These are phyloP conservation scores for Atherinomorus stipes DNA, from an alignment of 2,113 vertebrate genomes.

Conservation along the genomic window DNA sequence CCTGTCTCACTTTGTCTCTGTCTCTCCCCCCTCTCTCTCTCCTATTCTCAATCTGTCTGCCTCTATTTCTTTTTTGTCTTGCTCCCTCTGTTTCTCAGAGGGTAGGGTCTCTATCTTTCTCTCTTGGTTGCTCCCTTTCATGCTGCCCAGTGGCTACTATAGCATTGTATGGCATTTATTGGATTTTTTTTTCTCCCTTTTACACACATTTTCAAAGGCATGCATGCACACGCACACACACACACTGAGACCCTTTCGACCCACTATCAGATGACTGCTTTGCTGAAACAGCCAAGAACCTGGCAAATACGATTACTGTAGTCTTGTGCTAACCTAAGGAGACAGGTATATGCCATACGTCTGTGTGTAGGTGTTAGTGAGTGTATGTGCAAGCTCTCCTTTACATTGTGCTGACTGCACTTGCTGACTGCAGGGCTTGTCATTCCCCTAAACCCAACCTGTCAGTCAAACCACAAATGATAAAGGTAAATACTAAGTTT, in stretches of 20 bases:
- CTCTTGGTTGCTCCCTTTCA: conserved; percentile 35
- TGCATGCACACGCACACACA: conserved; percentile 11
- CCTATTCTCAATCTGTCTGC: conserved; percentile 12
- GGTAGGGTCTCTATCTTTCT: conserved; percentile 19
- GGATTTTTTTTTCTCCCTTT: conserved; percentile 15
- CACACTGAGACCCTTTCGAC: conserved; percentile 23
- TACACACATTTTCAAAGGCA: conserved; percentile 11
- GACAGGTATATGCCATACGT: conserved; percentile 59
- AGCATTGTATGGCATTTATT: conserved; percentile 28
- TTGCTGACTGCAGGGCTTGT: conserved; percentile 66
- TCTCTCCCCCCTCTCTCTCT: conserved; percentile 16
- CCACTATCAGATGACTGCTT: conserved; percentile 59
- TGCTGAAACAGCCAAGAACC: conserved; percentile 69
- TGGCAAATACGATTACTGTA: conserved; percentile 63
- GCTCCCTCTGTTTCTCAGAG: conserved; percentile 30
- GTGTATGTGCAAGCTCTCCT: conserved; percentile 23
- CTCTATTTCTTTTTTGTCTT: conserved; percentile 20
- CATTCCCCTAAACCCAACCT: conserved; percentile 38
- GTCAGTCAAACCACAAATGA: conserved; percentile 53
- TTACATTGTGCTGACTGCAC: conserved; percentile 64
- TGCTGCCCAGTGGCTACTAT: conserved; percentile 42
- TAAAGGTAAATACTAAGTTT: conserved; percentile 28
- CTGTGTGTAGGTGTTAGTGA: conserved; percentile 40
- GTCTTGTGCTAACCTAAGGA: conserved; percentile 54
- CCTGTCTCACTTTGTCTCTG: conserved; percentile 1